Evolutionary conservation across 2,888 invertebrate species (phyloP).

Genomic region (Auanema freiburgensis): DNA sequence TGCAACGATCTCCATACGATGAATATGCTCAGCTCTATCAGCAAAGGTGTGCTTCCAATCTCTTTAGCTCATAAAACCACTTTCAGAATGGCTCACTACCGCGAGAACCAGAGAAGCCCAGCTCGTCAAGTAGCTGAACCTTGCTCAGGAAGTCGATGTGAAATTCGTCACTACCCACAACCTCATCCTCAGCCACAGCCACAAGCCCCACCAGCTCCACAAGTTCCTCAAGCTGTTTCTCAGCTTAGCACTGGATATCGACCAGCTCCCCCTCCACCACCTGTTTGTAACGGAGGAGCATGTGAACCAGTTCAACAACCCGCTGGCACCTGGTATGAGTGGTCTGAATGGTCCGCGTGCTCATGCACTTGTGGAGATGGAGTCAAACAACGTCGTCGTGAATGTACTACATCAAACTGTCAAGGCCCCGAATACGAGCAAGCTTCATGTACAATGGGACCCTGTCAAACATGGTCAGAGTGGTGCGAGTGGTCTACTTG

Average conservation of each 20-base stretch:
- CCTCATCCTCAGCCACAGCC: conserved; percentile 5
- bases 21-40: conserved; percentile 42
- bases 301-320: conserved; percentile 24
- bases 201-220: conserved; percentile 23
- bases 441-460: conserved; percentile 47
- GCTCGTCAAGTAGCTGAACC: conserved; percentile 49
- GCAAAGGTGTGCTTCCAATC: conserved; percentile 24
- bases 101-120: conserved; percentile 51
- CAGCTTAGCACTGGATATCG: conserved; percentile 36
- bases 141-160: conserved; percentile 48
- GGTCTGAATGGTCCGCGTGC: conserved; percentile 55
- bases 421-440: conserved; percentile 48
- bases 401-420: conserved; percentile 48
- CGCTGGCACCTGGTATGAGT: conserved; percentile 47
- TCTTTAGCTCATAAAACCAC: not conserved
- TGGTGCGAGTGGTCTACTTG: conserved; percentile 58
- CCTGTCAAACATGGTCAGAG: conserved; percentile 55
- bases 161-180: conserved; percentile 10
- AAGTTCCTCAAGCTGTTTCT: conserved; percentile 29
- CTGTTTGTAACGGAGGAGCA: conserved; percentile 49
- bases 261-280: conserved; percentile 52
- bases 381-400: conserved; percentile 46
- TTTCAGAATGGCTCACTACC: conserved; percentile 39
- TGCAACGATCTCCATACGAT: conserved; percentile 31
- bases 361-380: conserved; percentile 55